Base-by-base conservation (phyloP, 2,797 vertebrate genomes). In the Setipinna tenuifilis region DNA sequence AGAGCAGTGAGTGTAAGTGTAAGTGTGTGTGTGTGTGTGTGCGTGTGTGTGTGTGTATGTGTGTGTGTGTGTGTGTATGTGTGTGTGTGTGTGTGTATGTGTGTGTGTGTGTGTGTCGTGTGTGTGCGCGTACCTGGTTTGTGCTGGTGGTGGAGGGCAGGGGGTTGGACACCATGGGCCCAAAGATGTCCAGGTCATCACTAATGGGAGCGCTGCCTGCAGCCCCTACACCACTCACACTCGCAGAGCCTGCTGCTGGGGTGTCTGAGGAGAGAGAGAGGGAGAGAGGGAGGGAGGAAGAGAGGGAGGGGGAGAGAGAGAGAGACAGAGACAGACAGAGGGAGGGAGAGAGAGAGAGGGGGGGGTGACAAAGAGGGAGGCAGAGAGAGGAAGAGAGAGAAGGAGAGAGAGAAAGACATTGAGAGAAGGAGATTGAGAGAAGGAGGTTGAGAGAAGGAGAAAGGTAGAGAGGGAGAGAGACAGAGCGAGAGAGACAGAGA, bases 131-230 rank as follows among this genome's bases (percentile, higher is more conserved):
- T 93, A 94, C 92, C 88, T 94, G 94, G 86, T 87, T 89, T 90
- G 94, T 83, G 89, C 80, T 93, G 89, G 86, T 91, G 86, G 95
- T 93, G 62, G 96, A 95, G 75, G 98, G 97, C 85, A 99, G 95
- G 86, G 98, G 97, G 92, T 99, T 99, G 87, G 98, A 99, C 54
- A 99, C 96, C 98, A 99, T 99, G 46, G 98, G 98, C 88, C 98
- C 98, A 85, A 99, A 99, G 92, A 99, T 98, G 93, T 99, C 98
- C 89, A 99, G 92, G 86, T 99, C 98, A 85, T 98, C 97, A 25
- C 87, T 95, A 90, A 97, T 92, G 6, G 96, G 89, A 85, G 95
- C 71, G 35, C 71, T 78, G 71, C 71, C 90, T 59, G 91, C 89
- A 3, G 94, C 88, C 87, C 91, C 94, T 84, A 94, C 90, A 57